These are phyloP conservation scores for Synanthedon tipuliformis DNA, from an alignment of 2,888 invertebrate genomes.

Conservation along the genomic window DNA sequence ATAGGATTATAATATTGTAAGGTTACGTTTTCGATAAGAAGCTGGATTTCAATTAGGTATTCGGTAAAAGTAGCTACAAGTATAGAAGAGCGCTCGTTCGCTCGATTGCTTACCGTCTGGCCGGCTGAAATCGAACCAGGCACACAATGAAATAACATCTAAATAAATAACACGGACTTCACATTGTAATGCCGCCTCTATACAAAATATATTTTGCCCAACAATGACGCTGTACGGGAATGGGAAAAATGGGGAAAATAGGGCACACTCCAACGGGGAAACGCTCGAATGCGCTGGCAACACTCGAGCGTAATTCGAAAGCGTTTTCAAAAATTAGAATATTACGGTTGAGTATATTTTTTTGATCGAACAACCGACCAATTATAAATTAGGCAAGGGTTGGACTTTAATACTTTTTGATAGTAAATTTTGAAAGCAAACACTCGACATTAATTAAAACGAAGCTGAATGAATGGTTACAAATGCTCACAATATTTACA, in stretches of 20 bases:
- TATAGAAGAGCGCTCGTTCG: slow-evolving; percentile 6
- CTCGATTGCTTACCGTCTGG: slow-evolving; percentile 50
- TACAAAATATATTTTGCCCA: slow-evolving; percentile 57
- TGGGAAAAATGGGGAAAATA: slow-evolving; percentile 35
- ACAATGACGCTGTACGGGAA: slow-evolving; percentile 30
- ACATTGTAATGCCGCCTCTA: slow-evolving; percentile 49
- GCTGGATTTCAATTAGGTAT: too few relatives aligned
- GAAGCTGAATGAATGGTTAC: too few relatives aligned
- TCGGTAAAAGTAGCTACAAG: too few relatives aligned
- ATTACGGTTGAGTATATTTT: slow-evolving; percentile 1
- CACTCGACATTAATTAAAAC: too few relatives aligned
- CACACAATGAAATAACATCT: slow-evolving; percentile 52
- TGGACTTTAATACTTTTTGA: not conserved
- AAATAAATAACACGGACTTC: slow-evolving; percentile 61
- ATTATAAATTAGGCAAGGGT: not conserved
- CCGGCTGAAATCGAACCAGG: slow-evolving; percentile 29
- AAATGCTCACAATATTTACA: too few relatives aligned
- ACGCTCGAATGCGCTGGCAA: slow-evolving; percentile 35
- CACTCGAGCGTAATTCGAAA: slow-evolving; percentile 34
- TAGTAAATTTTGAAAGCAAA: not conserved
- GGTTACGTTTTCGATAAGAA: too few relatives aligned
- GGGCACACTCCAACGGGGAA: slow-evolving; percentile 42
- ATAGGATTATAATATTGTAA: too few relatives aligned
- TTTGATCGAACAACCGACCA: not conserved
- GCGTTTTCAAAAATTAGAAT: slow-evolving; percentile 34